Evolutionary conservation across 2,888 invertebrate species (phyloP), one percentile per base, ranked within the genome.

Genomic region (Eupithecia subfuscata): DNA sequence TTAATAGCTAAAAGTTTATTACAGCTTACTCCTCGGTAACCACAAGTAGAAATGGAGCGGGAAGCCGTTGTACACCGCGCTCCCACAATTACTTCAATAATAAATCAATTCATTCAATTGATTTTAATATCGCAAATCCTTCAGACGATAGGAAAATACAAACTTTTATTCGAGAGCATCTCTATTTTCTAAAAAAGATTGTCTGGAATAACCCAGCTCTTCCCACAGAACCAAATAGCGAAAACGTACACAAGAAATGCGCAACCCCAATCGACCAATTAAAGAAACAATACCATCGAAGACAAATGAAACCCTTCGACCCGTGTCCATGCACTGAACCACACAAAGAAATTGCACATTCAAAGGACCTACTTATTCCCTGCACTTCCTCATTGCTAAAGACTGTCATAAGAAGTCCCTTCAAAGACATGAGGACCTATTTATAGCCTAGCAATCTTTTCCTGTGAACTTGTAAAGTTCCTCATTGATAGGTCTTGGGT

Each of bases 11-110:
- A 76, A 73, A 63, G 64, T 75, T 74, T 67, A 79, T 52, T 22
- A 71, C 71, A 67, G 75, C 48, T 71, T 73, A 73, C 70, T 70
- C 60, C 69, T 74, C 74, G 67, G 75, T 79, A 86, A 91, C 90
- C 91, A 83, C 90, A 91, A 87, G 81, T 83, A 84, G 82, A 82
- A 83, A 83, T 83, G 83, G 81, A 82, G 82, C 89, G 91, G 88
- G 90, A 92, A 92, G 86, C 87, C 81, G 80, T 85, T 80, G 76
- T 73, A 82, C 82, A 91, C 92, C 91, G 86, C 92, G 86, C 79
- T 93, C 93, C 89, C 93, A 93, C 92, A 91, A 86, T 90, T 85
- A 87, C 82, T 80, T 78, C 75, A 80, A 81, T 82, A 78, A 86
- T 88, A 86, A 86, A 88, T 85, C 85, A 84, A 83, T 84, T 83